These are phyloP conservation scores for Fabriciana adippe DNA, from an alignment of 2,888 invertebrate species.

Conservation along the genomic window DNA sequence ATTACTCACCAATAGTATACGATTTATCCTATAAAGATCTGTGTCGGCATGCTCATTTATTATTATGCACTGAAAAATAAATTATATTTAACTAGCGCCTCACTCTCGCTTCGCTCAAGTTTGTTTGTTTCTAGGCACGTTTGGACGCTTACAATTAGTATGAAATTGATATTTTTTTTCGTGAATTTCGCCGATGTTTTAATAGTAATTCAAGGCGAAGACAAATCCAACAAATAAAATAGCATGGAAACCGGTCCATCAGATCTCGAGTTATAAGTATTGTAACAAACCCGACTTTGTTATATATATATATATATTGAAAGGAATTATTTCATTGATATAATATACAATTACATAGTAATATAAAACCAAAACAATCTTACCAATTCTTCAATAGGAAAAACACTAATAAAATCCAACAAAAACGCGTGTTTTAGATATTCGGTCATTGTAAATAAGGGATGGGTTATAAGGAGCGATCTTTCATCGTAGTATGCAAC, in stretches of 20 bases:
- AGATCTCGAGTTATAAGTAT: too few species aligned
- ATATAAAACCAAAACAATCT: conserved; percentile 34
- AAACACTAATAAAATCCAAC: conserved; percentile 65
- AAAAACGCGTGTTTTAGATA: conserved; percentile 69
- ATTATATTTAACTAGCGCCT: neutral
- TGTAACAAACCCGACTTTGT: too few species aligned
- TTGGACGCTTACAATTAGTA: too few species aligned
- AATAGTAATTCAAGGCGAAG: too few species aligned
- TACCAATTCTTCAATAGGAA: conserved; percentile 71
- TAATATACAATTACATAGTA: too few species aligned
- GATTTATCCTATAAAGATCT: conserved; percentile 67
- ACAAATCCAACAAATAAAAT: too few species aligned
- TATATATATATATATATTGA: too few species aligned
- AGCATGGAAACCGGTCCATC: too few species aligned
- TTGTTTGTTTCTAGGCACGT: neutral
- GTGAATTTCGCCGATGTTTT: too few species aligned
- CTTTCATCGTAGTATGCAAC: conserved; percentile 74
- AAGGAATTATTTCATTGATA: too few species aligned
- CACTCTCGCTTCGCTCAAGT: too few species aligned
- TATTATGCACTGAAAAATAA: conserved; percentile 54
- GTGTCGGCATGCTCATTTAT: conserved; percentile 62
- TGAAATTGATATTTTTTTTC: too few species aligned
- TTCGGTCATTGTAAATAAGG: conserved; percentile 62
- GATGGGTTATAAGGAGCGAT: conserved; percentile 73
- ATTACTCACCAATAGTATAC: conserved; percentile 64